These are phyloP conservation scores for Hesperophylax magnus DNA, from an alignment of 1,140 invertebrate genomes.

Conservation along the genomic window DNA sequence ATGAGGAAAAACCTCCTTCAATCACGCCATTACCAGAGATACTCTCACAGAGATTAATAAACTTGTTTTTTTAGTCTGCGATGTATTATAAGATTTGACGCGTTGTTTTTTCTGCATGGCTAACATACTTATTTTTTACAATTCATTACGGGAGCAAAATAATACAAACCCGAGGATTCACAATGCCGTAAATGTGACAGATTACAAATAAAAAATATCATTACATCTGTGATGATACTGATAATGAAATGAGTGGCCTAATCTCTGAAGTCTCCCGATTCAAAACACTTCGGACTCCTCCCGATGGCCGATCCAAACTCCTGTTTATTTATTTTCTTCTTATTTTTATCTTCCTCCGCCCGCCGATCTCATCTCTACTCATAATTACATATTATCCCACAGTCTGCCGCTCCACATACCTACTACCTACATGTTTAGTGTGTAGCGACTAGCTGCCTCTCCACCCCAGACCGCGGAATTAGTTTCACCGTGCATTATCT, in stretches of 20 bases:
- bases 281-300: not conserved
- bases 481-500: constrained; percentile 19
- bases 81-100: constrained; percentile 30
- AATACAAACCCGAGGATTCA: too few species aligned
- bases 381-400: constrained; percentile 59
- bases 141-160: not conserved
- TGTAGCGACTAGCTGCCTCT: not conserved
- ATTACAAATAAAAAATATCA: not conserved
- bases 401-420: constrained; percentile 40
- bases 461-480: constrained; percentile 41
- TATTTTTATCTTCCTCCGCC: constrained; percentile 51
- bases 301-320: constrained; percentile 34
- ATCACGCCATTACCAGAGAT: constrained; percentile 37
- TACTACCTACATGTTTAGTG: not conserved
- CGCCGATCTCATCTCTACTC: constrained; percentile 55
- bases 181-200: not conserved
- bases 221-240: too few species aligned
- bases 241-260: not conserved
- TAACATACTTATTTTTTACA: constrained; percentile 17
- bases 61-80: constrained; percentile 43
- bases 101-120: constrained; percentile 32
- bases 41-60: constrained; percentile 52
- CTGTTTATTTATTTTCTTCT: constrained; percentile 56
- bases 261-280: not conserved
- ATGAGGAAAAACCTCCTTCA: constrained; percentile 7